phyloP scores from a whole-genome alignment of 2,888 invertebrate genomes.

The Anthoptus insignis region DNA sequence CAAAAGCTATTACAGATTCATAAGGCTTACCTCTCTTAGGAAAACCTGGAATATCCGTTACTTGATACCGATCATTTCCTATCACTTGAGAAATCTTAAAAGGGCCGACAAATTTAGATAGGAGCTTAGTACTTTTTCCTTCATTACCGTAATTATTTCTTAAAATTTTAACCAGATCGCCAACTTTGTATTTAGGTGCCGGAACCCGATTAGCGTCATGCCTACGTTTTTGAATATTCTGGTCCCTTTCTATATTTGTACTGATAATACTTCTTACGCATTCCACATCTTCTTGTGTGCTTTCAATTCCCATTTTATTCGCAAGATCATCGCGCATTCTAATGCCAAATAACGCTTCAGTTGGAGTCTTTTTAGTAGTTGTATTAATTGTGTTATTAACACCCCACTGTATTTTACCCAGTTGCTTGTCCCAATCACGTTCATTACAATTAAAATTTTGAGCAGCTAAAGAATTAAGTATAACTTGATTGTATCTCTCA shows the following conservation, averaged over 20 bases:
- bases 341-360: constrained; percentile 22
- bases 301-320: constrained; percentile 6
- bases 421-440: constrained; percentile 18
- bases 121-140: background rate
- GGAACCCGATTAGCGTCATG: background rate
- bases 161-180: background rate
- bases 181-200: background rate
- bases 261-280: constrained; percentile 28
- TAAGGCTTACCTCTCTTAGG: constrained; percentile 32
- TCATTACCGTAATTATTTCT: background rate
- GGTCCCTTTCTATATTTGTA: constrained; percentile 36
- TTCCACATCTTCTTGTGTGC: constrained; percentile 21
- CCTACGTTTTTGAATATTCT: constrained; percentile 14
- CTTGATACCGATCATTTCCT: constrained; percentile 45
- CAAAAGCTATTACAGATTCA: constrained; percentile 41
- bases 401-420: constrained; percentile 18
- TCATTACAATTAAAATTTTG: too few relatives aligned
- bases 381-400: constrained; percentile 23
- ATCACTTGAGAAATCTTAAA: constrained; percentile 26
- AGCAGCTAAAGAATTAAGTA: background rate
- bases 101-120: background rate
- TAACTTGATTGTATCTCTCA: constrained; percentile 1
- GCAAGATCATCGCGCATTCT: background rate
- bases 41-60: constrained; percentile 43
- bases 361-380: constrained; percentile 3